A percentile compares a stretch with the other conserved stretches of the same genome.
These are phyloP conservation scores for Poeciliopsis prolifica DNA, from an alignment of 2,113 vertebrate genomes.

Conservation along the genomic window DNA sequence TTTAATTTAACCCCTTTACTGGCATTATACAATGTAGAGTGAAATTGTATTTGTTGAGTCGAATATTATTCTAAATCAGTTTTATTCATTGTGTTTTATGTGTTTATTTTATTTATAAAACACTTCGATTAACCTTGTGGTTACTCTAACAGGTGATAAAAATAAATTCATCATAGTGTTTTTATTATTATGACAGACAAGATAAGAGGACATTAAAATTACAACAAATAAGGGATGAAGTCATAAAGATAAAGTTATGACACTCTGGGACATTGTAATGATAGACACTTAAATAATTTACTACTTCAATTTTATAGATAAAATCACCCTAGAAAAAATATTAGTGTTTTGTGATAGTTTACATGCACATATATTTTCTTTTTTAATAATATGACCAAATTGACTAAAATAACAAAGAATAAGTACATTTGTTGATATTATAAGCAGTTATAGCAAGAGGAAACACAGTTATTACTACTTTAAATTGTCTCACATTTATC, in stretches of 20 bases:
- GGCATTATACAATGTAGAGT: too few relatives aligned
- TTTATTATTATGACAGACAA: too few relatives aligned
- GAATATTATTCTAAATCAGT: too few relatives aligned
- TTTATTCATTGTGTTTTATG: too few relatives aligned
- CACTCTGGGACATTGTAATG: not conserved
- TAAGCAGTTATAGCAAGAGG: slow-evolving; percentile 16
- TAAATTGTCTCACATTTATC: not conserved
- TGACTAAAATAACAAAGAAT: not conserved
- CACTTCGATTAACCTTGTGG: too few relatives aligned
- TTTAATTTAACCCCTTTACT: too few relatives aligned
- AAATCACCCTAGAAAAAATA: not conserved
- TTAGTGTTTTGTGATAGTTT: not conserved
- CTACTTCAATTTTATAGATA: not conserved
- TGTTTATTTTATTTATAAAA: too few relatives aligned
- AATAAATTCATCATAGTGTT: too few relatives aligned
- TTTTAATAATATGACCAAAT: not conserved
- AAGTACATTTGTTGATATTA: not conserved
- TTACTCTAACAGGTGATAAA: too few relatives aligned
- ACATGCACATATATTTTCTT: not conserved
- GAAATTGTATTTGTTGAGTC: too few relatives aligned
- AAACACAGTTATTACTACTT: slow-evolving; percentile 10
- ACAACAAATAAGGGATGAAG: too few relatives aligned
- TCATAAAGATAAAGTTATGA: not conserved
- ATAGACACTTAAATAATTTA: not conserved
- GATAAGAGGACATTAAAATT: too few relatives aligned